Base-by-base conservation (phyloP, 2,888 invertebrate species). In the Miltochrista miniata region DNA sequence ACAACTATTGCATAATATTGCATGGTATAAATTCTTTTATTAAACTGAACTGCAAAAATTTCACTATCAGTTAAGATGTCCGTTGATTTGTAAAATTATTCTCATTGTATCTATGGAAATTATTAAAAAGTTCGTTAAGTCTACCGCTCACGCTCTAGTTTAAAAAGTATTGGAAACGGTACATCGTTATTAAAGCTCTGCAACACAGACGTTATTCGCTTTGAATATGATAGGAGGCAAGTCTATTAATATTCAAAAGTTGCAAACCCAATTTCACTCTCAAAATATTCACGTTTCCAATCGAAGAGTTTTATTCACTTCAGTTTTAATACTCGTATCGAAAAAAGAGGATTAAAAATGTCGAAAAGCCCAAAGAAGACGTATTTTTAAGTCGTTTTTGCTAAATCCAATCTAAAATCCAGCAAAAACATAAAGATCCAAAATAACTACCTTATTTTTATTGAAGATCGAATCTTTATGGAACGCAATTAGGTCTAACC, bases 401-500 rank as follows among this genome's bases (percentile, higher is more conserved):
- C 12, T 30, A 41, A 41, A 42, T 31, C 30, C 8, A 48, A 42
- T 41, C 31, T 13, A 15, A 34, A 30, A 3, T 1, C 13, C n/a
- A 48, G 13, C 24, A 40, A 47, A 37, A 31, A 48, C 2, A 36
- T 14, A 36, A 30, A 9, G 9, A 18, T 12, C 33, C 0, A 33
- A 34, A 43, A 33, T 14, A 38, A 48, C 35, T 29, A 30, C 10
- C n/a, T 10, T 24, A 40, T 48, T 48, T 36, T 37, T 37, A 37
- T 15, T 42, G 33, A 43, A 48, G 37, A 48, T 43, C 43, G 24
- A 43, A 51, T 45, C 51, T 49, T 50, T 36, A 47, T 36, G 37
- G 42, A 12, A 46, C 31, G 31, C 53, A 58, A 66, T 68, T 64
- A 59, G 56, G 49, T 61, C 45, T 51, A 45, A 14, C 38, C 31